Evolutionary conservation across 2,113 vertebrate genomes (phyloP), one percentile per base, ranked within the genome.

Genomic region (Ophiodon elongatus): DNA sequence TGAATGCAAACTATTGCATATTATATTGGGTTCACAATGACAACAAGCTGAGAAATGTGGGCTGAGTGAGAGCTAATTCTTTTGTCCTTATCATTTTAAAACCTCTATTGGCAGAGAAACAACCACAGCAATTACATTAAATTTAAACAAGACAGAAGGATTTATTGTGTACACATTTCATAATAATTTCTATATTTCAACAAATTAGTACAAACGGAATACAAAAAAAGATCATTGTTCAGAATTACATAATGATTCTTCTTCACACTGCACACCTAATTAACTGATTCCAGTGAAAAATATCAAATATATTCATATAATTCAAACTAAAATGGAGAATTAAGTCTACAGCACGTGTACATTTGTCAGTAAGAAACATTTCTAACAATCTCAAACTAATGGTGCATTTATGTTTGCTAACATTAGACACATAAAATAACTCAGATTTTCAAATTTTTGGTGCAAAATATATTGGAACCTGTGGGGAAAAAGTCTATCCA

Each of bases 381-480:
- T 71, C 21, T 10, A 35, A 71, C 25, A 39, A 6, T 66, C 45
- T 82, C 79, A 85, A 79, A 56, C 76, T 35, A 15, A 0, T 45
- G 50, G 1, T 76, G 71, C 33, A 47, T 74, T 62, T 27, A 39
- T 75, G 35, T 67, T 52, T 29, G 33, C 27, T 63, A 15, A 25
- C 25, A 59, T 47, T 41, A 15, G 7, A 7, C 19, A 64, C 19
- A 14, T 21, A 39, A 41, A 29, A 80, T 39, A 54, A 17, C 27
- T 52, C 6, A 50, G 9, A 73, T 37, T 79, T 37, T 33, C 57
- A n/a, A 56, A 60, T 37, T 43, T 50, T n/a, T 54, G 23, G 1
- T 21, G 14, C 10, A 66, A 15, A 33, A 52, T 60, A 27, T 10
- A 35, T 59, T 25, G 1, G 3, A 65, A 17, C 9, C 7, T 25